Percentiles rank a stretch among this genome's conserved stretches.
Conservation (phyloP, 1,140 invertebrate genomes). For the Drosophila carrolli region DNA sequence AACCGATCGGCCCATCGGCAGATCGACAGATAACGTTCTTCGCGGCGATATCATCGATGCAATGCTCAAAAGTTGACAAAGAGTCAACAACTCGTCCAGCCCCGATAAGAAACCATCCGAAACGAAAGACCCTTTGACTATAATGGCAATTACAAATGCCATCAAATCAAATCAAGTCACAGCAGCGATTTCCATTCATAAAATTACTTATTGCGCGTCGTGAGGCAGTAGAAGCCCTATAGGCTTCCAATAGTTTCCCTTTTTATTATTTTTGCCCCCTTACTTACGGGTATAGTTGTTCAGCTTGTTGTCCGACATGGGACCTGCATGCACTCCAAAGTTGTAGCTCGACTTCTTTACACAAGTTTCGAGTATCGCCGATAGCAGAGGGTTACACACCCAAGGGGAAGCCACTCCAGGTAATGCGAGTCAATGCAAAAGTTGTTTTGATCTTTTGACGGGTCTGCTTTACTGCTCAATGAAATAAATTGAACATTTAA, state of each 20-base stretch:
- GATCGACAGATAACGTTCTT: constrained; percentile 23
- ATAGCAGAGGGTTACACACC: background rate
- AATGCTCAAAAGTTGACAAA: constrained; percentile 14
- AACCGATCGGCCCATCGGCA: constrained; percentile 19
- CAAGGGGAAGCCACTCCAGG: background rate
- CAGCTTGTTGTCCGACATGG: constrained; percentile 9
- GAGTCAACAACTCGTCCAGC: background rate
- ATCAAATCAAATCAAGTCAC: constrained; percentile 8
- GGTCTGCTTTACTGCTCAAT: background rate
- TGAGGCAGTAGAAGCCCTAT: background rate
- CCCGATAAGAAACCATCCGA: constrained; percentile 7
- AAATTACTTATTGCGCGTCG: background rate
- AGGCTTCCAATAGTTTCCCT: too few species aligned
- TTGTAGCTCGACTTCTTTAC: constrained; percentile 1
- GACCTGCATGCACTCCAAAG: constrained; percentile 1
- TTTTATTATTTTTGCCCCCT: background rate
- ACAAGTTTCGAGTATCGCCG: constrained; percentile 4
- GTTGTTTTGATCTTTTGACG: constrained; percentile 7
- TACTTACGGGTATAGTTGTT: background rate
- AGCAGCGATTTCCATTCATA: constrained; percentile 32
- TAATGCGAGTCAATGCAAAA: constrained; percentile 2
- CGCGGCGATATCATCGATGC: constrained; percentile 18
- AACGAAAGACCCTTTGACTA: constrained; percentile 6
- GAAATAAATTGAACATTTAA: background rate
- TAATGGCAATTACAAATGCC: constrained; percentile 21